Evolutionary conservation across 2,888 invertebrate species (phyloP), one percentile per base, ranked within the genome.

Genomic region (Heteromyza rotundicornis): DNA sequence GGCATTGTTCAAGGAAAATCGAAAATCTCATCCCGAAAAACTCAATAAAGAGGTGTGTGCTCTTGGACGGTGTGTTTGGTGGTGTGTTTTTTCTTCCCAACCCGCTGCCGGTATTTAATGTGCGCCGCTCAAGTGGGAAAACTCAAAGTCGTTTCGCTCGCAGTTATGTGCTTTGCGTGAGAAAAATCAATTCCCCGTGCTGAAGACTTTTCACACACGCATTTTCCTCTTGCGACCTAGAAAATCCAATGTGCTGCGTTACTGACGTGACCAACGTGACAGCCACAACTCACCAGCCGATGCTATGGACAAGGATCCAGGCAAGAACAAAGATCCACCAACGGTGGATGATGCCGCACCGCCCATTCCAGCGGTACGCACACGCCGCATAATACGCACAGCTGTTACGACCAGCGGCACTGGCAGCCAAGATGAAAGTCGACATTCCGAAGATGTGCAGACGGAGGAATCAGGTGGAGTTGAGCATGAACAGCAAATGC

Each of bases 241-340:
- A 47, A 47, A 17, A 20, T 47, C 14, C 52, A 24, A 52, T 52
- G 52, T 52, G 52, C 17, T 10, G 17, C 36, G 12, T 17, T 44
- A 27, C 22, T 14, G 49, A 57, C 53, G 24, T 22, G 20, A 57
- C 20, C 14, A 56, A 16, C 20, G 27, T 24, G 10, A 52, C 51
- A 56, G 51, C 24, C 35, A 55, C 53, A 66, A 69, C 70, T 67
- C 74, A 62, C 57, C 63, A 66, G 62, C 61, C 60, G 56, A 74
- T 78, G 76, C 71, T 71, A 82, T 81, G 82, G 81, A 81, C 65
- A 75, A 70, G 65, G 74, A 78, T 71, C 71, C 79, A 70, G 72
- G 69, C 67, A 75, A 72, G 62, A 74, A 72, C 55, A 75, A 76
- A 71, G 78, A 79, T 72, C 76, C 76, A 66, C 70, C 71, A 14